Evolutionary conservation across 92 coral and sea anemone species (phyloP).

Genomic region (Muricea muricata): DNA sequence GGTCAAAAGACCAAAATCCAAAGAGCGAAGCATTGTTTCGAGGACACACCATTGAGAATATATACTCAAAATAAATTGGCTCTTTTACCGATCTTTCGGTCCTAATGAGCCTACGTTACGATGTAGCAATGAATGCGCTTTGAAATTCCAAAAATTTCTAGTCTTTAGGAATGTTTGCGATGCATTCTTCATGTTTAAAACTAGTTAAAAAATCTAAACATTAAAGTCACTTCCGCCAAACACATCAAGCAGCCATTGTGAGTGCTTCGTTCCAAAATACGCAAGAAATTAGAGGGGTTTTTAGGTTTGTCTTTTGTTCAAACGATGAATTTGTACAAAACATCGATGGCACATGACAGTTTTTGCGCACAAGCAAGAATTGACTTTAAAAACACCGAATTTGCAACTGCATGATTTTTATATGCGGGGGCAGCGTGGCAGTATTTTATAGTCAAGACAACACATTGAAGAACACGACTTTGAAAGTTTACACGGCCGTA

Average conservation of each 20-base stretch:
- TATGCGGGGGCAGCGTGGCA: too few relatives aligned
- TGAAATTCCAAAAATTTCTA: constrained; percentile 37
- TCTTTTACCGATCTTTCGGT: neutral
- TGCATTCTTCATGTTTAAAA: constrained; percentile 12
- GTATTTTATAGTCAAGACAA: too few relatives aligned
- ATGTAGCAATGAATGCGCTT: constrained; percentile 2
- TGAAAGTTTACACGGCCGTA: too few relatives aligned
- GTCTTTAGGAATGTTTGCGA: constrained; percentile 36
- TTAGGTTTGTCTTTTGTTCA: too few relatives aligned
- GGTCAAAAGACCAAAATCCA: constrained; percentile 31
- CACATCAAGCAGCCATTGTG: neutral
- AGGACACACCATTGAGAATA: neutral
- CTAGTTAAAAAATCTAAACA: constrained; percentile 20
- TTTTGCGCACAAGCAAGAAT: too few relatives aligned
- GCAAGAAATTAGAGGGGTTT: neutral
- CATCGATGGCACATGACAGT: too few relatives aligned
- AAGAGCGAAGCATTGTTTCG: constrained; percentile 28
- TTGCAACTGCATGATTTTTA: too few relatives aligned
- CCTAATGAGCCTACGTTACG: neutral
- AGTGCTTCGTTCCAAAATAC: neutral
- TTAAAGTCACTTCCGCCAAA: constrained; percentile 19
- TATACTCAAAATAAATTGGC: neutral
- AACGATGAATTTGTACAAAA: neutral
- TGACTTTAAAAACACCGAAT: too few relatives aligned
- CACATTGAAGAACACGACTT: too few relatives aligned